Conservation (phyloP, 1,140 invertebrate genomes). For the Drosophila insularis region DNA sequence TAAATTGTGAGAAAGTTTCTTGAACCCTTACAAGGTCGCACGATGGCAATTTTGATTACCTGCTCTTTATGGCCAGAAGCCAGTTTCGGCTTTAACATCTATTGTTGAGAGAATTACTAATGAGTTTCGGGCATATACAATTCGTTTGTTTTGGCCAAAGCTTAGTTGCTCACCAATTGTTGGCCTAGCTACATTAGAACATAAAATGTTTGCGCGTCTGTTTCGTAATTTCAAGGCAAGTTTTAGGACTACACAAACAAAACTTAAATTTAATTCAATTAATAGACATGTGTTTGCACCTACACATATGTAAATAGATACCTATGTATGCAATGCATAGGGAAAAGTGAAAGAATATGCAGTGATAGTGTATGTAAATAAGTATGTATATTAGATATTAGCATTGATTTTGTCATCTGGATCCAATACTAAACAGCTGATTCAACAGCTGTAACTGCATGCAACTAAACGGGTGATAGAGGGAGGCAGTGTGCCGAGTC, state of each 20-base stretch:
- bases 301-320: no score
- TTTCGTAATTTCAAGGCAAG: slow-evolving; percentile 77
- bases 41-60: slow-evolving; percentile 21
- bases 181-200: slow-evolving; percentile 34
- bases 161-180: slow-evolving; percentile 62
- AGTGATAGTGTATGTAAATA: no score
- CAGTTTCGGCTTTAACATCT: slow-evolving; percentile 30
- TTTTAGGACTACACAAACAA: slow-evolving; percentile 1
- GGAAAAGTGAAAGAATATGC: not conserved
- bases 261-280: not conserved
- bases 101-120: slow-evolving; percentile 38
- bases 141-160: slow-evolving; percentile 58
- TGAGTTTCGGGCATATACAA: slow-evolving; percentile 19
- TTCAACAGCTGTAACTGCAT: slow-evolving; percentile 16
- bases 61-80: slow-evolving; percentile 30
- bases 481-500: slow-evolving; percentile 11
- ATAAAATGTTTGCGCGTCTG: slow-evolving; percentile 65
- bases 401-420: slow-evolving; percentile 27
- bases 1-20: slow-evolving; percentile 26
- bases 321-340: not conserved
- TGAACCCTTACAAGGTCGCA: slow-evolving; percentile 42
- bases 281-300: no score
- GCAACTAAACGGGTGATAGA: not conserved
- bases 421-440: slow-evolving; percentile 1
- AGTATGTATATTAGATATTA: no score